Evolutionary conservation across 2,113 vertebrate genomes (phyloP), one percentile per base, ranked within the genome.

Genomic region (Rhea americana): DNA sequence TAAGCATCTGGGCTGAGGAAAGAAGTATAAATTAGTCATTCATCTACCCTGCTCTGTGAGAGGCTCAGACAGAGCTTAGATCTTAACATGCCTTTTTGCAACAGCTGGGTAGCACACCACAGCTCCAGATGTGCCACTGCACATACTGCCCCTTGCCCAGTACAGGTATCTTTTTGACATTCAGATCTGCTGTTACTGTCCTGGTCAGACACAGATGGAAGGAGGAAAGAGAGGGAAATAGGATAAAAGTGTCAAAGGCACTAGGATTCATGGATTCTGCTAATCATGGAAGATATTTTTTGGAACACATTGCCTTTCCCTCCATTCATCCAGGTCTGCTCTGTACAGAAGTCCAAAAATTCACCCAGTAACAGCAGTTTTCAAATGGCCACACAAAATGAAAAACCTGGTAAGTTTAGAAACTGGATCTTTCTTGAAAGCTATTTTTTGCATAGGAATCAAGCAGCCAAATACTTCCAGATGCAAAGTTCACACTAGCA

Each of bases 41-140:
- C 30, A 66, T 73, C 59, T 62, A 66, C 20, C 68, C 80, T 53
- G 55, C 66, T 72, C 18, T 32, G 55, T 82, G n/a, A 2, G 35
- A 82, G 21, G 59, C 45, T 91, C 59, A 41, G 48, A 35, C 48
- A 91, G 55, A 87, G 73, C 55, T 77, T 45, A 55, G 55, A 24
- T 87, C 85, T 78, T 89, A 89, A 66, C 32, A 51, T n/a, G 75
- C 67, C 63, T 82, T 65, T 85, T 65, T 67, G 63, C 75, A 89
- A 59, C 82, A 92, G 82, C 48, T 91, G 75, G 39, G 63, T 72
- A 59, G 76, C 20, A 73, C 82, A 71, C 68, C 48, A 59, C 70
- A 89, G 61, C 47, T 76, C 43, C 81, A 85, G 47, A 88, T 73
- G 63, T 4, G 67, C 81, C 70, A 84, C 14, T 50, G 71, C 37